A percentile compares a stretch with the other conserved stretches of the same genome.
Conservation (phyloP, 1,140 invertebrate species). For the Diorhabda elongata region DNA sequence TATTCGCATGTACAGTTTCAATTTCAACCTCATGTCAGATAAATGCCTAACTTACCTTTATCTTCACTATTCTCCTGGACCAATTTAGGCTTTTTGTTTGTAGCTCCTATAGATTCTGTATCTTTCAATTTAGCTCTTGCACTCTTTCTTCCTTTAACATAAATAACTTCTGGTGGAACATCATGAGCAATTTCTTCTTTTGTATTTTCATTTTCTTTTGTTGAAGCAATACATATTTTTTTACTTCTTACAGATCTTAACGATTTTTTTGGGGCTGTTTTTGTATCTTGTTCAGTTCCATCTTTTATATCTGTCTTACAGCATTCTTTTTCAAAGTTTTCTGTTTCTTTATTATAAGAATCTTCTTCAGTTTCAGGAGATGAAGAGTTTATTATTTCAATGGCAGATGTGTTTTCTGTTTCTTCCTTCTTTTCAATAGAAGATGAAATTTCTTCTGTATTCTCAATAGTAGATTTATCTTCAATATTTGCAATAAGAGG, state of each 20-base stretch:
- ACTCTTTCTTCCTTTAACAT: constrained; percentile 15
- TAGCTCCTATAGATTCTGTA: neutral
- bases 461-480: neutral
- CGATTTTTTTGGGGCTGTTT: constrained; percentile 14
- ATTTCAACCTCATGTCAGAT: neutral
- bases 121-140: neutral
- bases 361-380: neutral
- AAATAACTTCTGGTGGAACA: constrained; percentile 14
- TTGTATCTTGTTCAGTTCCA: neutral
- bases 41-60: neutral
- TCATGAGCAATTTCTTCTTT: neutral
- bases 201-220: neutral
- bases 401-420: neutral
- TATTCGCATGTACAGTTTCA: no score
- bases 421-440: neutral
- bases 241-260: constrained; percentile 15
- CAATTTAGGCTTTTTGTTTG: constrained; percentile 32
- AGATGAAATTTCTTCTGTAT: neutral
- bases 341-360: neutral
- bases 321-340: neutral
- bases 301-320: neutral
- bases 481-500: no score
- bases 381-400: neutral
- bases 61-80: constrained; percentile 38
- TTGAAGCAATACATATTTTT: constrained; percentile 5